Base-by-base conservation (phyloP, 1,140 invertebrate genomes). In the Drosophila lini region DNA sequence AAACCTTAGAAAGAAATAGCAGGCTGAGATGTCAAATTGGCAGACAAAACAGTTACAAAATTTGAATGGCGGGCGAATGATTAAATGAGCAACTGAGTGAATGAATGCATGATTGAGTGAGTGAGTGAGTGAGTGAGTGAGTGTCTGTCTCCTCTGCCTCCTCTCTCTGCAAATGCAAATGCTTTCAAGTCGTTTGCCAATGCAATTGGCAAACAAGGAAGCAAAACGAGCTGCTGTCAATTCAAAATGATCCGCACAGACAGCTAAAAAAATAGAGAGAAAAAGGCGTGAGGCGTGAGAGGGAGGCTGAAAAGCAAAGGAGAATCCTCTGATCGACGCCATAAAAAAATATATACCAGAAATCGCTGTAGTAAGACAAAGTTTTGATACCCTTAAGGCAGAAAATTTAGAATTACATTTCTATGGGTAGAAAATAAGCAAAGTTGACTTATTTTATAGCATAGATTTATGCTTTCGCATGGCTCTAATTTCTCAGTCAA, bases 141-240 rank as follows among this genome's bases (percentile, higher is more conserved):
- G 52, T 75, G 61, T 28, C 19, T 80, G 56, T 16, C 59, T 25
- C 11, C 44, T 47, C 13, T 77, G 47, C 22, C 61, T 73, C 48
- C 61, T 55, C 68, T 57, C 57, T 32, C 16, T 16, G 31, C 61
- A 38, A 67, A 84, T 86, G 78, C 78, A 84, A 84, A 86, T 78
- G 80, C 68, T 47, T 70, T 57, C 53, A 53, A 61, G 70, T 67
- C 82, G 48, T 64, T 83, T 83, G 76, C 47, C 71, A 84, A 84
- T 84, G 76, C 70, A 80, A 84, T 77, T 80, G 81, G 77, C 71
- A 79, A 85, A 85, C 82, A 86, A 85, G 82, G 82, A 85, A 85
- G 79, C 79, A 68, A 70, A 69, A 71, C 63, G 60, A 50, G 53
- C 47, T 60, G 76, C 77, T 79, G 80, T 84, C 81, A 84, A 81